Evolutionary conservation across 2,113 vertebrate species (phyloP), one percentile per base, ranked within the genome.

Genomic region (Callorhinus ursinus): DNA sequence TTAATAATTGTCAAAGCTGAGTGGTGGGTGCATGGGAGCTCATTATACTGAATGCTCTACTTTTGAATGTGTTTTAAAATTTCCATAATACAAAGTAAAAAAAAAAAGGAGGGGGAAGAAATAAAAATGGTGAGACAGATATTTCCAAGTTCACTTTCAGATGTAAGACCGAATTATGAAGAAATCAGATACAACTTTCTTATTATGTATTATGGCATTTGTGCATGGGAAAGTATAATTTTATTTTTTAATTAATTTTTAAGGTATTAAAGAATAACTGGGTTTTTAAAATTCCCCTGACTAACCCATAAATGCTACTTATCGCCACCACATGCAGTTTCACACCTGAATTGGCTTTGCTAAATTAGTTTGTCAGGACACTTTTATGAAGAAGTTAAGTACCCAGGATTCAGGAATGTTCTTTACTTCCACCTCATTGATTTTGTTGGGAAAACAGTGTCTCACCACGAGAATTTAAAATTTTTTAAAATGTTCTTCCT

Each of bases 171-270:
- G 26, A 89, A 82, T 89, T 67, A 33, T 42, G 42, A 82, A 77
- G 57, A 76, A 83, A 61, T 91, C 51, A 53, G 3, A 61, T 82
- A 22, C 10, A 57, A 63, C 36, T 72, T 49, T 74, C 87, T 80
- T 89, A 15, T 61, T 51, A 33, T 53, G 22, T 59, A 46, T 80
- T 69, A 67, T 51, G n/a, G 8, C 51, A 65, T 90, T 92, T 85
- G 36, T 28, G 14, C 9, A 28, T 59, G 61, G 15, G 0, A 33
- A 76, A 71, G 22, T 86, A 42, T 39, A 69, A 39, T 74, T 95
- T 55, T 79, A 59, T 21, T 88, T 81, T 95, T 77, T 71, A 26
- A 61, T 76, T 93, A n/a, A 89, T 31, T 69, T 93, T 93, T 72
- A 92, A 81, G 14, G 15, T 77, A 61, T 83, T 95, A 63, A 92